Conservation (phyloP, 1,140 invertebrate species). For the Alviniconcha marisindica region DNA sequence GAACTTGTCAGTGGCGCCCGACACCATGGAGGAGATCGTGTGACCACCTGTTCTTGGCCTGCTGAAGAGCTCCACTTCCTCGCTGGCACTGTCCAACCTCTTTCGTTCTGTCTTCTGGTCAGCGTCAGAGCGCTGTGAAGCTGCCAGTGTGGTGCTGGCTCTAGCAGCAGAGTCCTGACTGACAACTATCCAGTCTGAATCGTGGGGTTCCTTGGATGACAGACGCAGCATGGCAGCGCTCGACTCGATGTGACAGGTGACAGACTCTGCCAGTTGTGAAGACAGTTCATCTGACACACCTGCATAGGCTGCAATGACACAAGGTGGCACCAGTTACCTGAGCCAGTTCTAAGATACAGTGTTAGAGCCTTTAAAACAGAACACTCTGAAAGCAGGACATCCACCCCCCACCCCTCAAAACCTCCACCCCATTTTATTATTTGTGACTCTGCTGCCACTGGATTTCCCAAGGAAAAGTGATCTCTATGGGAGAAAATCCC, state of each 20-base stretch:
- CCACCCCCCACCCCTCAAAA: too few species aligned
- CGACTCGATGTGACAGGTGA: constrained; percentile 48
- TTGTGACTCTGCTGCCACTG: too few species aligned
- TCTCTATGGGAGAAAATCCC: too few species aligned
- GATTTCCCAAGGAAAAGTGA: too few species aligned
- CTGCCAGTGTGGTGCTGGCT: background rate
- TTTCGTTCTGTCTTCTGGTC: background rate
- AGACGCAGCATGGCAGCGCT: constrained; percentile 44
- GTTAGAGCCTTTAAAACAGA: too few species aligned
- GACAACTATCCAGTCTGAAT: constrained; percentile 51
- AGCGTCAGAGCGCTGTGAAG: background rate
- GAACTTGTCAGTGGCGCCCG: constrained; percentile 20
- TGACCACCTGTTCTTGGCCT: background rate
- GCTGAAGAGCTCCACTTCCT: constrained; percentile 32
- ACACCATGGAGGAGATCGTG: background rate
- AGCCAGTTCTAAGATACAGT: too few species aligned
- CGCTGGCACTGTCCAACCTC: too few species aligned
- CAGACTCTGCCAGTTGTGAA: constrained; percentile 46
- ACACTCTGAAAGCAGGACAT: too few species aligned
- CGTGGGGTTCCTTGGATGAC: constrained; percentile 33
- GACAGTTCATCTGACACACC: constrained; percentile 65
- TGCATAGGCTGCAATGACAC: constrained; percentile 68
- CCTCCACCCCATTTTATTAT: too few species aligned
- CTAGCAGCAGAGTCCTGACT: constrained; percentile 27
- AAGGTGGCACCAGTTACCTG: too few species aligned